These are phyloP conservation scores for Lepidochrysops patricia DNA, from an alignment of 2,888 invertebrate genomes.

Conservation along the genomic window DNA sequence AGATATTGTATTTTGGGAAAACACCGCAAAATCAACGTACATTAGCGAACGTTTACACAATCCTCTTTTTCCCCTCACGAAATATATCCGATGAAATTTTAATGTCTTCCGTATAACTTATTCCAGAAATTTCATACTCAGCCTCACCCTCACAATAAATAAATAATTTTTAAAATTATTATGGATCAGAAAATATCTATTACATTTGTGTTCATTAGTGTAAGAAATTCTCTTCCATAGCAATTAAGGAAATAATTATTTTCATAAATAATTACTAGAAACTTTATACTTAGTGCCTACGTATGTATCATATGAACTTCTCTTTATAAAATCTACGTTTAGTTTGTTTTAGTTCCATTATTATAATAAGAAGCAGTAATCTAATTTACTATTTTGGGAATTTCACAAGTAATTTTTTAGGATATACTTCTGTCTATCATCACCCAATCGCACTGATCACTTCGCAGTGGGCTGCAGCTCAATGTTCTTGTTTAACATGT, in stretches of 20 bases:
- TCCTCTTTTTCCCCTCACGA: slow-evolving; percentile 1
- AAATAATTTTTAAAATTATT: slow-evolving; percentile 44
- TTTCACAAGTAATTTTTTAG: too few relatives aligned
- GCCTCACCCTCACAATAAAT: slow-evolving; percentile 33
- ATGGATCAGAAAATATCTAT: slow-evolving; percentile 67
- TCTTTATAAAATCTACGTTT: neutral
- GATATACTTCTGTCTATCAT: too few relatives aligned
- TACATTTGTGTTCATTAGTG: slow-evolving; percentile 68
- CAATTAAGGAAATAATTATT: slow-evolving; percentile 70
- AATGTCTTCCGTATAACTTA: slow-evolving; percentile 14
- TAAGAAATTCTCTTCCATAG: slow-evolving; percentile 46
- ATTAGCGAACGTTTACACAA: neutral
- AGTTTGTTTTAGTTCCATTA: neutral
- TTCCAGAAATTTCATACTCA: slow-evolving; percentile 18
- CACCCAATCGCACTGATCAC: too few relatives aligned
- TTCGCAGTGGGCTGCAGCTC: too few relatives aligned
- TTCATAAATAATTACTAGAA: slow-evolving; percentile 44
- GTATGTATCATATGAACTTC: neutral
- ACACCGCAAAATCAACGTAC: neutral
- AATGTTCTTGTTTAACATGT: too few relatives aligned
- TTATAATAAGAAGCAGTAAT: neutral
- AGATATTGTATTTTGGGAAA: neutral
- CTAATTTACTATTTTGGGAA: neutral
- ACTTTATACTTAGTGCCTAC: neutral
- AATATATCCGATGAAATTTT: slow-evolving; percentile 12